Percentiles rank a stretch among this genome's conserved stretches.
These are phyloP conservation scores for Prionchulus punctatus DNA, from an alignment of 2,888 invertebrate species.

Conservation along the genomic window DNA sequence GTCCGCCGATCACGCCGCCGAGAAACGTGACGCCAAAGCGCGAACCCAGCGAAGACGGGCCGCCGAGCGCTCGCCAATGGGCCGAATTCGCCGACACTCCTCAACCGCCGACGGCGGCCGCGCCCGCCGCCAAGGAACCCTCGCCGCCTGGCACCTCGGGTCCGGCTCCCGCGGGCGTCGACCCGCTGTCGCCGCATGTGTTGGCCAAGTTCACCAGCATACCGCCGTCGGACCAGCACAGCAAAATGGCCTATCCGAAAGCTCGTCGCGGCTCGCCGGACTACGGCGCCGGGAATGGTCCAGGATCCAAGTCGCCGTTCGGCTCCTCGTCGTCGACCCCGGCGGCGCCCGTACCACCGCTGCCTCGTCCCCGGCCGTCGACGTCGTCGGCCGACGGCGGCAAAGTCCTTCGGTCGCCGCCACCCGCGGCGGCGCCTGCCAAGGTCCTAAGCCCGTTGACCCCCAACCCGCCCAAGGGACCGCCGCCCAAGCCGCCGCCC, in stretches of 20 bases:
- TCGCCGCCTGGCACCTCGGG: background rate
- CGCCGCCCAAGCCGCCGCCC: conserved; percentile 26
- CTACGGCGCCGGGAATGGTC: background rate
- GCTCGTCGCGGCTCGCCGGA: background rate
- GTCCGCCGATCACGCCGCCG: conserved; percentile 16
- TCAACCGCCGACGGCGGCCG: background rate
- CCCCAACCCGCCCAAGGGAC: conserved; percentile 17
- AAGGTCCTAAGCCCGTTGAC: background rate
- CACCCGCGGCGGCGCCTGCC: background rate
- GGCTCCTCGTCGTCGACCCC: background rate
- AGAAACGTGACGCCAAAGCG: conserved; percentile 7
- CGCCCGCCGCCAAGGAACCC: background rate
- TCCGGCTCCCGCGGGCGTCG: background rate
- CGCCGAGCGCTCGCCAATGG: background rate
- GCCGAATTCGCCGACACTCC: background rate
- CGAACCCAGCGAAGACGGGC: background rate
- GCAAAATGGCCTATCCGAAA: background rate
- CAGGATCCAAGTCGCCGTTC: background rate
- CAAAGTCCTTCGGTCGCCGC: background rate
- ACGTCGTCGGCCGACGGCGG: background rate
- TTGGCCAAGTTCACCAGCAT: background rate
- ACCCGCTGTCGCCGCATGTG: background rate
- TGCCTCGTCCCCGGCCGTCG: background rate
- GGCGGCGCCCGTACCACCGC: background rate
- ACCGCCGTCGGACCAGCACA: background rate